These are phyloP conservation scores for Thecocarcelia acutangulata DNA, from an alignment of 2,888 invertebrate species.

Conservation along the genomic window DNA sequence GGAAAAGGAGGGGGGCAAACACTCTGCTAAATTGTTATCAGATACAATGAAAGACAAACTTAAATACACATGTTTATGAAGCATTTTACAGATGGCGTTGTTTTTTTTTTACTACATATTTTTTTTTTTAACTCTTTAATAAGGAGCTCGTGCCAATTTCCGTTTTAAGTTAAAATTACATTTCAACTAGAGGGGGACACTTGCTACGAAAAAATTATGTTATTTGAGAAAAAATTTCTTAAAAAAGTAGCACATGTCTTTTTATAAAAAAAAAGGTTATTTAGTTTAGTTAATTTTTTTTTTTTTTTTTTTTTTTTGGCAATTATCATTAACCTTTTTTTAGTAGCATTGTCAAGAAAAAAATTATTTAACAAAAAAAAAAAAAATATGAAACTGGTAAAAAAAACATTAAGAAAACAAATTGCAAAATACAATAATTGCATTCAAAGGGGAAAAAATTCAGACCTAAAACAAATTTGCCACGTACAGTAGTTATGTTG, in stretches of 20 bases:
- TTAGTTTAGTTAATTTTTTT: not conserved
- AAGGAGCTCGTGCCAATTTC: slow-evolving; percentile 66
- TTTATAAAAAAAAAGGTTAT: not conserved
- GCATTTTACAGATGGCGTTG: slow-evolving; percentile 29
- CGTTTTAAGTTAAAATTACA: slow-evolving; percentile 37
- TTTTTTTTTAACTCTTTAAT: slow-evolving; percentile 29
- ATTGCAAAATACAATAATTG: slow-evolving; percentile 28
- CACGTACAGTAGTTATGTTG: slow-evolving; percentile 41
- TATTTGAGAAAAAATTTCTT: not conserved
- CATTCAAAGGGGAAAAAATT: slow-evolving; percentile 48
- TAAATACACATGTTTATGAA: slow-evolving; percentile 1
- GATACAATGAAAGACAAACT: slow-evolving; percentile 17
- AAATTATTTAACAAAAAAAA: slow-evolving; percentile 3
- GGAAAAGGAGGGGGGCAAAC: not conserved
- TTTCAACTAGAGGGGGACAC: not conserved
- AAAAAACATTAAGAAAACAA: slow-evolving; percentile 21
- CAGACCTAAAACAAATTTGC: slow-evolving; percentile 41
- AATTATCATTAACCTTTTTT: slow-evolving; percentile 21
- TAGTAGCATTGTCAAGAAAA: slow-evolving; percentile 11
- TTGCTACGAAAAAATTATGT: not conserved
- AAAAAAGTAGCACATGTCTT: slow-evolving; percentile 2
- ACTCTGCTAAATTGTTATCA: slow-evolving; percentile 47
- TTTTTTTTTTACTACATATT: slow-evolving; percentile 14
- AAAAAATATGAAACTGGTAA: slow-evolving; percentile 19
- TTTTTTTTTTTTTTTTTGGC: too few species aligned